Percentiles rank a stretch among this genome's conserved stretches.
Conservation (phyloP, 2,888 invertebrate genomes). For the Phorcus lineatus region DNA sequence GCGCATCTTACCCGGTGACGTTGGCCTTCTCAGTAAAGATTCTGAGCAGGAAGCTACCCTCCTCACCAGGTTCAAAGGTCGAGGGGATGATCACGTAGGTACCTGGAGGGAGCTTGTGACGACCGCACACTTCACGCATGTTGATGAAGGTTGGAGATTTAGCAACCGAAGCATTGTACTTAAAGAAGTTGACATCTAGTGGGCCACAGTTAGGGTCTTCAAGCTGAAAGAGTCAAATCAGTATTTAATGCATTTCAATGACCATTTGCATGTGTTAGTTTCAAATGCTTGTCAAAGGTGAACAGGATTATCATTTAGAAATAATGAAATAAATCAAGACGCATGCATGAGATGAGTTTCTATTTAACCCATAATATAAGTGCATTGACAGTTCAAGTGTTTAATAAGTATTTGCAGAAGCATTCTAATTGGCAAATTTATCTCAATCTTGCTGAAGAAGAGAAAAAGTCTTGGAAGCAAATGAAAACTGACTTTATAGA, state of each 20-base stretch:
- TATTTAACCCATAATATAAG: too few species aligned
- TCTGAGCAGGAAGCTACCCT: conserved; percentile 95
- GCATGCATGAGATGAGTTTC: too few species aligned
- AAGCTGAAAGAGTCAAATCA: conserved; percentile 44
- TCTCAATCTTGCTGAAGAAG: too few species aligned
- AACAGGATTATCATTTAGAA: too few species aligned
- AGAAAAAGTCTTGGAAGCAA: too few species aligned
- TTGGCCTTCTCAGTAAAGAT: conserved; percentile 90
- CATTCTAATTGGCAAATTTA: too few species aligned
- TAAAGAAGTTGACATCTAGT: conserved; percentile 92
- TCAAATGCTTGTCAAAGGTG: too few species aligned
- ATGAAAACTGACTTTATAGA: conserved; percentile 93
- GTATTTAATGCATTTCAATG: too few species aligned
- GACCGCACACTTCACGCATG: conserved; percentile 91
- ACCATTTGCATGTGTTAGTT: too few species aligned
- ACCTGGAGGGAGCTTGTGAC: conserved; percentile 95
- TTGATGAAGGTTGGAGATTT: conserved; percentile 96
- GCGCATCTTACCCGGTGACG: conserved; percentile 60
- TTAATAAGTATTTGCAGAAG: too few species aligned
- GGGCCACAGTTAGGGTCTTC: conserved; percentile 76
- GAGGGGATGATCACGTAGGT: conserved; percentile 96
- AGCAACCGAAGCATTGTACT: conserved; percentile 93
- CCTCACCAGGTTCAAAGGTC: conserved; percentile 96
- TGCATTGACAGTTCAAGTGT: too few species aligned
- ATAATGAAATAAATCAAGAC: too few species aligned